Evolutionary conservation across 2,113 vertebrate species (phyloP).

Genomic region (Nothoprocta pentlandii): DNA sequence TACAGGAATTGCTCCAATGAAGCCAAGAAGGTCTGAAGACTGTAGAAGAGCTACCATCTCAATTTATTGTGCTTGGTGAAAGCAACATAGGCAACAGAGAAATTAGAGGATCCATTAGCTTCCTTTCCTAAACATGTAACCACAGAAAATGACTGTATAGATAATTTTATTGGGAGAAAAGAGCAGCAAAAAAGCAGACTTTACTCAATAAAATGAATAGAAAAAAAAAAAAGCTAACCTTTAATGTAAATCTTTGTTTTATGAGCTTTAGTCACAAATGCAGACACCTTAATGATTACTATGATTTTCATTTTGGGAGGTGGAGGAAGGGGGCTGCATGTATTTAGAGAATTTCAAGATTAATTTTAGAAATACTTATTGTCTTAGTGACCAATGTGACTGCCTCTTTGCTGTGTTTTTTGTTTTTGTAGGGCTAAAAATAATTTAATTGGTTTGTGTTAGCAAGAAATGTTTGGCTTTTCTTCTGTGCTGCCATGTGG

Average conservation of each 20-base stretch:
- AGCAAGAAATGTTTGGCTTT: slow-evolving; percentile 67
- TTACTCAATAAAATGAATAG: not conserved
- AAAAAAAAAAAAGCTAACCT: not conserved
- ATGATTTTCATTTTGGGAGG: slow-evolving; percentile 57
- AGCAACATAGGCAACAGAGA: not conserved
- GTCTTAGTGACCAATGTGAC: slow-evolving; percentile 70
- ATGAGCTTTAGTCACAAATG: slow-evolving; percentile 57
- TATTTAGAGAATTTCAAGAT: slow-evolving; percentile 75
- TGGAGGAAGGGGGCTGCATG: not conserved
- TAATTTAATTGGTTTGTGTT: slow-evolving; percentile 68
- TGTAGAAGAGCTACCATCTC: not conserved
- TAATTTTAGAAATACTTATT: slow-evolving; percentile 81
- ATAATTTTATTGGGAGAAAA: not conserved
- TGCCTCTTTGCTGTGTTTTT: slow-evolving; percentile 49
- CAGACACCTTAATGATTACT: slow-evolving; percentile 70
- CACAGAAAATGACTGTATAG: not conserved
- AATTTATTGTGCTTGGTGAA: not conserved
- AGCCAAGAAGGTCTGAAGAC: not conserved
- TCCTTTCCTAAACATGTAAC: not conserved
- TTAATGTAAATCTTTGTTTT: slow-evolving; percentile 44
- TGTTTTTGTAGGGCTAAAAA: slow-evolving; percentile 65
- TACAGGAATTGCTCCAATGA: not conserved
- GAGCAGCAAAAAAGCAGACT: not conserved
- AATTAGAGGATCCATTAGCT: not conserved
- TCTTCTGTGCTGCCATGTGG: slow-evolving; percentile 66